Evolutionary conservation across 1,140 invertebrate genomes (phyloP), one percentile per base, ranked within the genome.

Genomic region (Drosophila insularis): DNA sequence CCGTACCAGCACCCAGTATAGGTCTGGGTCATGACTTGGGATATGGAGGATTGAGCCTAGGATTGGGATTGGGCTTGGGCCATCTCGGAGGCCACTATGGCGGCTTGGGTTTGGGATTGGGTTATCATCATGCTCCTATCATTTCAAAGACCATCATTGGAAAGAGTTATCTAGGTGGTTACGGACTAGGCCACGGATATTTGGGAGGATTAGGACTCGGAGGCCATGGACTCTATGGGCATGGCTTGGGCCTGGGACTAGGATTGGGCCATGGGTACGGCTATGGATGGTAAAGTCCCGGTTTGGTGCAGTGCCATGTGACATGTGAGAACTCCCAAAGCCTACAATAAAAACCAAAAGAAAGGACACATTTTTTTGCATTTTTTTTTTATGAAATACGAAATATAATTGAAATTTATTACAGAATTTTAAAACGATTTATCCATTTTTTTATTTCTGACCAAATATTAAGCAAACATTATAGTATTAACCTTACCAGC

Each of bases 121-220:
- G 84, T 37, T 89, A 82, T 50, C 80, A 78, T 37, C 50, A 79
- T 54, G 66, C 71, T 13, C 80, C 80, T 27, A 78, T 82, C 32
- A 69, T 91, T 10, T 74, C 89, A 23, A 91, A 91, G 63, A 91
- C 89, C 7, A 91, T 91, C 32, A 89, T 91, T 21, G 90, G 89
- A n/a, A 90, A 91, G 40, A 87, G 78, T 68, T 72, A 90, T 58
- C 46, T 85, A 31, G 73, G 77, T 35, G 74, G 87, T 67, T 77
- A 87, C 54, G 78, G 76, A 6, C 7, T 64, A 55, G 56, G 72
- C 2, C 40, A 61, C 59, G 55, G 56, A 13, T 62, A 62, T 53
- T 19, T 67, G 8, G 43, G 54, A 43, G 40, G 46, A 40, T 21
- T 63, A 6, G 69, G 74, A 43, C 70, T 68, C 13, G 76, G 79